These are phyloP conservation scores for Penelope pileata DNA, from an alignment of 2,113 vertebrate species.

Conservation along the genomic window DNA sequence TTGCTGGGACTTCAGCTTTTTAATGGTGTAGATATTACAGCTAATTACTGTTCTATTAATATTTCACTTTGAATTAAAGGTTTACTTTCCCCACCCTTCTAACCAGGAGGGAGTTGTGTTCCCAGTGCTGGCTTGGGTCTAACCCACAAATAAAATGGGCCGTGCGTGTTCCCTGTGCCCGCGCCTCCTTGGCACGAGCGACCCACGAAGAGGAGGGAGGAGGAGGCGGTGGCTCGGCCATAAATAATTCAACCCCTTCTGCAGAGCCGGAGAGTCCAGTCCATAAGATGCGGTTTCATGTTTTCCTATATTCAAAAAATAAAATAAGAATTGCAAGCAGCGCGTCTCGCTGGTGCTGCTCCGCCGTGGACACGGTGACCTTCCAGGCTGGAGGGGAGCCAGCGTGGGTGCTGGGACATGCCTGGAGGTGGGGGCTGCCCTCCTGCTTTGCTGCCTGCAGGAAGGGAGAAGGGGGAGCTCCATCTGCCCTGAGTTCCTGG, in stretches of 20 bases:
- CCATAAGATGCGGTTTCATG: not conserved
- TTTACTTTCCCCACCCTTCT: slow-evolving; percentile 25
- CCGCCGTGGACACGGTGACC: not conserved
- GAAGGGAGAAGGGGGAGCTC: too few species aligned
- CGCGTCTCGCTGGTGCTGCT: not conserved
- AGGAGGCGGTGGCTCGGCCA: not conserved
- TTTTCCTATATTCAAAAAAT: not conserved
- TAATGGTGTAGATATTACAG: slow-evolving; percentile 52
- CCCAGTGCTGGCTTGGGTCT: not conserved
- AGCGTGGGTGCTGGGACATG: accelerated
- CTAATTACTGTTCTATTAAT: slow-evolving; percentile 74
- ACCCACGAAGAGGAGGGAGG: not conserved
- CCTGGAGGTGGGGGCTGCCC: not conserved
- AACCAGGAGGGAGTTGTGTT: slow-evolving; percentile 55
- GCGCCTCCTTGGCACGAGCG: not conserved
- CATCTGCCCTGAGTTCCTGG: too few species aligned
- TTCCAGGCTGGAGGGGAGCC: not conserved
- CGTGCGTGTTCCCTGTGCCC: not conserved
- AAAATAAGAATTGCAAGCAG: not conserved
- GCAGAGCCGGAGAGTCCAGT: slow-evolving; percentile 13
- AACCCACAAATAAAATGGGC: not conserved
- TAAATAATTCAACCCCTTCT: slow-evolving; percentile 50
- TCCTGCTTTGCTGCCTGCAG: not conserved
- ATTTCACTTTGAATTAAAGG: slow-evolving; percentile 78
- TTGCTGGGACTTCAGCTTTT: not conserved